Conservation (phyloP, 2,888 invertebrate species). For the Drosophila sordidula region DNA sequence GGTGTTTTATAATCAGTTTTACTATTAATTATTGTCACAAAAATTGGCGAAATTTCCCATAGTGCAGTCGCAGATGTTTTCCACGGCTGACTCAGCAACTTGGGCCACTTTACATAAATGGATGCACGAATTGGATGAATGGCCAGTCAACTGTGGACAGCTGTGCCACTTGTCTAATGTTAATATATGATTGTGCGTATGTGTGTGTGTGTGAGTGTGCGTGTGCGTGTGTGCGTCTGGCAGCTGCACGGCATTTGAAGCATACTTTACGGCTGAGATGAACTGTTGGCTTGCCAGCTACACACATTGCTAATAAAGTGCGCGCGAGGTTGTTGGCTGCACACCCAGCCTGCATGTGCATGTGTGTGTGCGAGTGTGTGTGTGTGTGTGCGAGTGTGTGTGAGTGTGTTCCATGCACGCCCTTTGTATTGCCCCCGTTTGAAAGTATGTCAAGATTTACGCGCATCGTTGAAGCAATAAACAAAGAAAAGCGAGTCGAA, state of each 20-base stretch:
- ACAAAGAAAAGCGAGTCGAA: conserved; percentile 39
- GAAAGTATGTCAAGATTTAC: conserved; percentile 77
- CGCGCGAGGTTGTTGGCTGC: background rate
- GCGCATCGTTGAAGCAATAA: conserved; percentile 74
- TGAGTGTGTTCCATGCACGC: conserved; percentile 12
- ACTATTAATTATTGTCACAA: no score
- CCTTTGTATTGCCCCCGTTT: conserved; percentile 33
- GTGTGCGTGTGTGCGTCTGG: conserved; percentile 23
- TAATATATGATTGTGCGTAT: conserved; percentile 17
- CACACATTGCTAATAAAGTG: conserved; percentile 34
- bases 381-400: no score
- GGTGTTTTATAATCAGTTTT: no score
- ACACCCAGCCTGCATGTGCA: conserved; percentile 1
- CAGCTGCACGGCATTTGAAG: conserved; percentile 55
- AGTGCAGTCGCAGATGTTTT: conserved; percentile 14
- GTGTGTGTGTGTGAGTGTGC: background rate
- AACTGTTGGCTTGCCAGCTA: conserved; percentile 29
- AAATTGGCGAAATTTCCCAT: conserved; percentile 2
- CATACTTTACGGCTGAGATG: conserved; percentile 50
- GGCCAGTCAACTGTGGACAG: conserved; percentile 61
- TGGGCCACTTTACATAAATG: conserved; percentile 61
- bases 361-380: conserved; percentile 2
- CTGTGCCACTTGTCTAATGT: conserved; percentile 53
- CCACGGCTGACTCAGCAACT: conserved; percentile 32
- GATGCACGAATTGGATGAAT: conserved; percentile 54